Base-by-base conservation (phyloP, 2,113 vertebrate species). In the Phoenicopterus ruber region DNA sequence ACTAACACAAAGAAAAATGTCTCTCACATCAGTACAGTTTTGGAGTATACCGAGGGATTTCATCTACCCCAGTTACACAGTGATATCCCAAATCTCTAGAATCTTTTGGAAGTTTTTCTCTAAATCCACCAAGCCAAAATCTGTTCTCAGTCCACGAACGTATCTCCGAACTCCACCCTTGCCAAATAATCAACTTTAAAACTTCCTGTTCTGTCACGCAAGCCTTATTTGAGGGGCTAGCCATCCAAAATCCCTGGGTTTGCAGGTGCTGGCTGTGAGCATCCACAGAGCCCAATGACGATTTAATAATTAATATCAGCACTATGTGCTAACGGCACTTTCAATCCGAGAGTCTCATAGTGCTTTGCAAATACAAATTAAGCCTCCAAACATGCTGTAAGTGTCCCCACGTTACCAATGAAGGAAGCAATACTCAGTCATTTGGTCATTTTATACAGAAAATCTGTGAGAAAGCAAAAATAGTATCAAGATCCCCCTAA, bases 251-350 rank as follows among this genome's bases (percentile, higher is more conserved):
- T 69, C 81, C 65, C 78, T 65, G 78, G 38, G 14, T 71, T 36
- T 94, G 66, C 70, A 91, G 46, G 49, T 94, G 38, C 89, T 91
- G 95, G 73, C 80, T 93, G 29, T 63, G 36, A 92, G 70, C 61
- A 71, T 52, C 70, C 86, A 70, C 32, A 61, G 73, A 94, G 70
- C 61, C 69, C 59, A 28, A 24, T 82, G 79, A 44, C 9, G 29
- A 44, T 87, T 90, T 49, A 87, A 65, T 87, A 87, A 96, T 89
- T 87, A 67, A 82, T 79, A 72, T 13, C 31, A 52, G 65, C 44
- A 76, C 65, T 61, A 28, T 5, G 17, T 59, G 36, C 65, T 95
- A 87, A 49, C 34, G 82, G 20, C 40, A 52, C 24, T 82, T 90
- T 36, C 70, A 76, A 11, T 81, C 69, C 55, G 40, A 93, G 73